These are phyloP conservation scores for Toxonevra muliebris DNA, from an alignment of 2,888 invertebrate genomes.

Conservation along the genomic window DNA sequence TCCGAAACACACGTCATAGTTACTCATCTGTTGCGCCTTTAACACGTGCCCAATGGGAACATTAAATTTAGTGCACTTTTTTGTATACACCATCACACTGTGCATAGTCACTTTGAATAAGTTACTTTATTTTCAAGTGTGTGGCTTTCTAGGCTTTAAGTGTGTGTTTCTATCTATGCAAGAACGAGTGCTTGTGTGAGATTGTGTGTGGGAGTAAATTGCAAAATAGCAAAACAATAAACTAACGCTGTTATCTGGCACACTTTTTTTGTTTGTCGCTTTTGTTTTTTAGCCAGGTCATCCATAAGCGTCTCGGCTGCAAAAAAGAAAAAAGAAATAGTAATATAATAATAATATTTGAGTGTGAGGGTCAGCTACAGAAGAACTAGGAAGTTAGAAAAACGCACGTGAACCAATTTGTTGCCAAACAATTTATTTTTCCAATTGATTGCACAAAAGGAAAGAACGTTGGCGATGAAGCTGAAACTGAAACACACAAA, in stretches of 20 bases:
- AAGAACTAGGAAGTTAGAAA: too few relatives aligned
- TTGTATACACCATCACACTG: too few relatives aligned
- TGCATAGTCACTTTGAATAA: too few relatives aligned
- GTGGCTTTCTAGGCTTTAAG: too few relatives aligned
- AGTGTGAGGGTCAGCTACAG: neutral
- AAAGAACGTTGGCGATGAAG: neutral
- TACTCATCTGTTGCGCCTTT: too few relatives aligned
- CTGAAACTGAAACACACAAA: too few relatives aligned
- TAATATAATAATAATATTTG: neutral
- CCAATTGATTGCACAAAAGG: constrained; percentile 23
- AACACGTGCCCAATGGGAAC: too few relatives aligned
- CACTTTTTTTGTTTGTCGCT: neutral
- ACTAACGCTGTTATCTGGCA: constrained; percentile 11
- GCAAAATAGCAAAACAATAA: constrained; percentile 18
- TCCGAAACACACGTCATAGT: too few relatives aligned
- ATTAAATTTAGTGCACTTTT: too few relatives aligned
- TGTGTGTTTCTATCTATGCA: neutral
- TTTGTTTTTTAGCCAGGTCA: neutral
- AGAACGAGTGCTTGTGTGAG: neutral
- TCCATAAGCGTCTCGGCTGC: neutral
- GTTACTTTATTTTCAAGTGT: too few relatives aligned
- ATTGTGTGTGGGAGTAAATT: neutral
- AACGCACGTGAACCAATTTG: constrained; percentile 19
- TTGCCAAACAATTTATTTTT: constrained; percentile 28
- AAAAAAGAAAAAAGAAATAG: neutral